Conservation (phyloP, 2,113 vertebrate species). For the Camelus dromedarius region DNA sequence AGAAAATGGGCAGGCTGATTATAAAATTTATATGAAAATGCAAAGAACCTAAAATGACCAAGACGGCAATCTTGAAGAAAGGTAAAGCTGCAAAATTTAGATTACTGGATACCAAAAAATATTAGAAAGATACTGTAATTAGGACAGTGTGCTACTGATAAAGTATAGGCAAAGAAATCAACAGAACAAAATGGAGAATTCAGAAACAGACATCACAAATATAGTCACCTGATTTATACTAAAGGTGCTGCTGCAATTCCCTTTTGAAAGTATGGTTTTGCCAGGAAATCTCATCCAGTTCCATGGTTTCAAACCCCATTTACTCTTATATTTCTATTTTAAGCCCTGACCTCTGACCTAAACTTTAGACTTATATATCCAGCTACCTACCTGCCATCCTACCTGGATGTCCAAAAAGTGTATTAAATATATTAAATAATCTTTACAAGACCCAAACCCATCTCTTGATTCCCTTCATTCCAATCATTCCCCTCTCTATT, state of each 20-base stretch:
- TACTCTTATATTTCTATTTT: constrained; percentile 12
- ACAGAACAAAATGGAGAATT: constrained; percentile 16
- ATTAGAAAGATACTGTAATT: neutral
- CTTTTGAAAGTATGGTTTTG: neutral
- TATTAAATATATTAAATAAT: constrained; percentile 30
- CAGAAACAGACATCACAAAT: neutral
- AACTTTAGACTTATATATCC: neutral
- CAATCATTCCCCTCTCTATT: neutral
- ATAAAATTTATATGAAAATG: neutral
- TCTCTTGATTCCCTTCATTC: neutral
- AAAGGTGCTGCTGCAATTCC: neutral
- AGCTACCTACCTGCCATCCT: neutral
- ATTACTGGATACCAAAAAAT: neutral
- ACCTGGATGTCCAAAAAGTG: neutral
- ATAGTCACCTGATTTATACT: neutral
- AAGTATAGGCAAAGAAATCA: constrained; percentile 41
- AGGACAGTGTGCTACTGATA: neutral
- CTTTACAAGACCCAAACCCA: neutral
- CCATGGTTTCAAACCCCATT: neutral
- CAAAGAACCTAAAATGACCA: neutral
- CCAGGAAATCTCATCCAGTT: constrained; percentile 7
- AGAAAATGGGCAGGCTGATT: neutral
- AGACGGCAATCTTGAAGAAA: neutral
- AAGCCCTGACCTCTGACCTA: constrained; percentile 5
- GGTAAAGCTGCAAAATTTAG: neutral